Conservation (phyloP, 2,797 vertebrate genomes). For the Allenopithecus nigroviridis region DNA sequence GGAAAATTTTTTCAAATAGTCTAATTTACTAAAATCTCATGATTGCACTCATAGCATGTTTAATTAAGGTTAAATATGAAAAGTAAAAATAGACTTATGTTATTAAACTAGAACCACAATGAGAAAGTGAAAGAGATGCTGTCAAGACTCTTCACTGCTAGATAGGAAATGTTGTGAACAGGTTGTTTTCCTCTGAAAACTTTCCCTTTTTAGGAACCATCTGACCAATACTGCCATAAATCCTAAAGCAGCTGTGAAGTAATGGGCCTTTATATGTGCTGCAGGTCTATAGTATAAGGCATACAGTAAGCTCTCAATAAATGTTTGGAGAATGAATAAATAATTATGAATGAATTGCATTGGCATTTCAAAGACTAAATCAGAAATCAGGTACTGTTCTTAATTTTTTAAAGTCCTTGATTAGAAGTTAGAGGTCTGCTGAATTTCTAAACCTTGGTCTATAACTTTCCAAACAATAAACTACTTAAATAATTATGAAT, state of each 20-base stretch:
- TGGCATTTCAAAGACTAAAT: slow-evolving; percentile 37
- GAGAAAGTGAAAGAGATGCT: neutral
- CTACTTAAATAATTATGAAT: neutral
- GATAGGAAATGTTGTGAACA: slow-evolving; percentile 3
- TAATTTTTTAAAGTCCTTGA: slow-evolving; percentile 28
- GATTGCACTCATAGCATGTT: slow-evolving; percentile 13
- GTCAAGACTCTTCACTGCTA: neutral
- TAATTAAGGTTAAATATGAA: slow-evolving; percentile 58
- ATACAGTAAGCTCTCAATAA: neutral
- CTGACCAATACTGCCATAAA: neutral
- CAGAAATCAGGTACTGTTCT: neutral
- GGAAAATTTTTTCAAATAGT: slow-evolving; percentile 53
- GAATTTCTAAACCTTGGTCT: slow-evolving; percentile 32
- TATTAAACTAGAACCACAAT: neutral
- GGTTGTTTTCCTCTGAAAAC: neutral
- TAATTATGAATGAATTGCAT: neutral
- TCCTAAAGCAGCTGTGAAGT: slow-evolving; percentile 9
- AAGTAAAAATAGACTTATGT: slow-evolving; percentile 29
- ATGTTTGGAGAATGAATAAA: slow-evolving; percentile 20
- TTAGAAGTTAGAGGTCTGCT: slow-evolving; percentile 40
- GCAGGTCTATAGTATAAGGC: neutral
- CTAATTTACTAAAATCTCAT: slow-evolving; percentile 45
- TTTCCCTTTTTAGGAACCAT: slow-evolving; percentile 14
- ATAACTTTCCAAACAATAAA: slow-evolving; percentile 17
- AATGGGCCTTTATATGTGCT: neutral